Evolutionary conservation across 2,888 invertebrate species (phyloP), one percentile per base, ranked within the genome.

Genomic region (Flabesymbios commensalis): DNA sequence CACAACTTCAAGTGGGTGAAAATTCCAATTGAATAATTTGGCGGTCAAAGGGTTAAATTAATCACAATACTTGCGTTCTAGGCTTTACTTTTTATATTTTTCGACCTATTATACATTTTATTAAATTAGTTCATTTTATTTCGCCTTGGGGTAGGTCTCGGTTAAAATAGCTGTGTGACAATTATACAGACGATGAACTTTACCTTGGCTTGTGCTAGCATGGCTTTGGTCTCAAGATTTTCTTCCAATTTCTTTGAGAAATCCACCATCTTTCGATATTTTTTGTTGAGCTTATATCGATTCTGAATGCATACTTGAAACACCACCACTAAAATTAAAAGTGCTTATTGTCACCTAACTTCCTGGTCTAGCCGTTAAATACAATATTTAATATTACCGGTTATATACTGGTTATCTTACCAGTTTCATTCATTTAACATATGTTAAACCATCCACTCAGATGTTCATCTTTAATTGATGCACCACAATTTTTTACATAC

Each of bases 271-370:
- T 81, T 81, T 59, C 79, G 70, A 70, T 77, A 78, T 61, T 79
- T 80, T 67, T 82, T 82, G 73, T 79, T 78, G 54, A 81, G 74
- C 67, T 82, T 82, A 72, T 82, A 82, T 36, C 82, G 72, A 68
- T 82, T 82, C 65, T 79, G 80, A 31, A 82, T 80, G 57, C 78
- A 80, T 4, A 82, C 71, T 74, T 81, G 79, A 67, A 82, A 82
- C 57, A 77, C 75, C 36, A 80, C 76, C 49, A 75, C 81, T 81
- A 71, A 14, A 72, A 70, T 48, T 52, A 45, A 47, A 66, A 36
- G 26, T 19, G 22, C 10, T 10, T 14, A 17, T 36, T 36, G 39
- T 36, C 17, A 14, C 10, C 17, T 36, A 17, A 10, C 17, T 10
- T 36, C 17, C 17, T 36, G 10, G 10, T 36, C 39, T 36, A 36